These are phyloP conservation scores for Ara ararauna DNA, from an alignment of 2,797 vertebrate genomes.

Conservation along the genomic window DNA sequence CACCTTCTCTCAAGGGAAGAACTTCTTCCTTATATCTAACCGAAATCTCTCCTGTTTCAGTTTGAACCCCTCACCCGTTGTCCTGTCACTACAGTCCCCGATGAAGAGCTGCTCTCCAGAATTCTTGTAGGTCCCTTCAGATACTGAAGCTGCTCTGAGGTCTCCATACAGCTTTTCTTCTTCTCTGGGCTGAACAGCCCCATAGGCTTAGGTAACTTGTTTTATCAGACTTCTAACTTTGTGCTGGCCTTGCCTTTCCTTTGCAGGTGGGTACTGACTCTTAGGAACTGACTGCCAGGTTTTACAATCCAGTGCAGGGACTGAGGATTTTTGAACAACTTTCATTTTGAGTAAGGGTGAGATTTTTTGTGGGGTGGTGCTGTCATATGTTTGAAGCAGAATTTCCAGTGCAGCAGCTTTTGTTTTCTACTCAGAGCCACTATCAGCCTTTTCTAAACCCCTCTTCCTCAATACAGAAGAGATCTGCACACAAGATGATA, in stretches of 20 bases:
- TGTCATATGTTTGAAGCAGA: background rate
- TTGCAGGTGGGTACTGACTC: background rate
- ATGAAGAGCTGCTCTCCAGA: background rate
- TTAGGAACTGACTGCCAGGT: background rate
- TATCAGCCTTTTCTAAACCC: background rate
- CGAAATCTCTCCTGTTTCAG: background rate
- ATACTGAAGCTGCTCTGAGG: background rate
- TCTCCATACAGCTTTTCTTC: background rate
- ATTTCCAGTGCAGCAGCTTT: slow-evolving; percentile 13
- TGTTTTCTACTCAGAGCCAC: background rate
- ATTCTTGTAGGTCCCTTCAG: background rate
- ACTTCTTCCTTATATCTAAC: background rate
- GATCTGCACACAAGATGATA: background rate
- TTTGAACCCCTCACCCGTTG: background rate
- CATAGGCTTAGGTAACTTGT: background rate
- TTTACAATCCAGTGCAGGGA: background rate
- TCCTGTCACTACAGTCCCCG: background rate
- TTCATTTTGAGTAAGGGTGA: background rate
- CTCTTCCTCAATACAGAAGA: background rate
- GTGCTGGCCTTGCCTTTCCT: background rate
- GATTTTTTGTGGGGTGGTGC: background rate
- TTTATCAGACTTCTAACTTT: background rate
- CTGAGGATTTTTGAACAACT: background rate
- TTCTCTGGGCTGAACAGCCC: background rate
- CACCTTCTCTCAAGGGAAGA: background rate